Conservation (phyloP, 2,797 vertebrate genomes). For the Somateria mollissima region DNA sequence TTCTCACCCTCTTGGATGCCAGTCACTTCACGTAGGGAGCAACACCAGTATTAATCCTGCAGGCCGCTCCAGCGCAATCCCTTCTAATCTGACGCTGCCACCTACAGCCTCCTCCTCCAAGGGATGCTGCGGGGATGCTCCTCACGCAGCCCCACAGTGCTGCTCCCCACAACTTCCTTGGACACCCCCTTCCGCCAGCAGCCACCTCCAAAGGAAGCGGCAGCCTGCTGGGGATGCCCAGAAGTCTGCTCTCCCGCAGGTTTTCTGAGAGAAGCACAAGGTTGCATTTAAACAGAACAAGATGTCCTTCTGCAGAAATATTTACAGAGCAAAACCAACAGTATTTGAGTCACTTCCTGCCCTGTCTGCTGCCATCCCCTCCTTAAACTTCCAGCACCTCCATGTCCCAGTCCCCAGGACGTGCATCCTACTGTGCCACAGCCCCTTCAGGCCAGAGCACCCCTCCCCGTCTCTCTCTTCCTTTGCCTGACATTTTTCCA, state of each 20-base stretch:
- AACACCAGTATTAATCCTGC: not conserved
- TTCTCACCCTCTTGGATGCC: not conserved
- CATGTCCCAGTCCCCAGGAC: not conserved
- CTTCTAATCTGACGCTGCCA: not conserved
- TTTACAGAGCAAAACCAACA: conserved; percentile 35
- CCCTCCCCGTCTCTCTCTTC: not conserved
- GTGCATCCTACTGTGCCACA: not conserved
- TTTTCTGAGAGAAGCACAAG: not conserved
- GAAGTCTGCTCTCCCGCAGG: not conserved
- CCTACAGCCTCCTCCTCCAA: not conserved
- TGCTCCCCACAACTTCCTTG: not conserved
- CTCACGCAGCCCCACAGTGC: accelerated
- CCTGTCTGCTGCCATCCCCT: conserved; percentile 9
- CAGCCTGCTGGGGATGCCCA: not conserved
- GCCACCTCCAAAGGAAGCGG: not conserved
- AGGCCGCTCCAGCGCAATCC: not conserved
- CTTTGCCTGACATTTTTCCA: not conserved
- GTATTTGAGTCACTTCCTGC: conserved; percentile 44
- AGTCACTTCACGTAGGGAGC: not conserved
- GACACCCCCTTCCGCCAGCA: not conserved
- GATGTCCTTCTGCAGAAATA: not conserved
- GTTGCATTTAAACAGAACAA: conserved; percentile 43
- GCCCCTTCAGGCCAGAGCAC: not conserved
- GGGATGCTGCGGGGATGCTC: not conserved
- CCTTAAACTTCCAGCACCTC: not conserved